Percentiles rank a stretch among this genome's conserved stretches.
phyloP scores from a whole-genome alignment of 2,797 vertebrate genomes.

The Lepilemur septentrionalis region DNA sequence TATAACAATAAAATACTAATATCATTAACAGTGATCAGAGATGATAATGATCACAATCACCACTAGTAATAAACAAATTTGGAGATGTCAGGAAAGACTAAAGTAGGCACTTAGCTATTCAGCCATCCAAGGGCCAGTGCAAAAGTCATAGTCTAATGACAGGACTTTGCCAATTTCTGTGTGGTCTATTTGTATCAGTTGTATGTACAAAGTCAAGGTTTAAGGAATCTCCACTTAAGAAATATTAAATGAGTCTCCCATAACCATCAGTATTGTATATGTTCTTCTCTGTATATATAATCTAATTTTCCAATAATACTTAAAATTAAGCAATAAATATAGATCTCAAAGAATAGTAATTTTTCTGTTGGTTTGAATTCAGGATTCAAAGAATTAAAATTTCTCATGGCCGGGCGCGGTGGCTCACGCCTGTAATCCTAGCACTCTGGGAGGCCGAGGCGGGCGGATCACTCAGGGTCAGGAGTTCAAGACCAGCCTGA shows the following conservation, averaged over 20 bases:
- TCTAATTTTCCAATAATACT: not conserved
- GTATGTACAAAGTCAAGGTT: not conserved
- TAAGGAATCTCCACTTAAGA: not conserved
- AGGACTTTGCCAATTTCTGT: not conserved
- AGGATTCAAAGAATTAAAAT: not conserved
- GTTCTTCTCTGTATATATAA: not conserved
- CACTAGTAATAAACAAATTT: not conserved
- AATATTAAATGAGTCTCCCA: not conserved
- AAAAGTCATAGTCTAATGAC: not conserved
- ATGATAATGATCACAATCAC: not conserved
- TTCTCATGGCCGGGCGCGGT: too few species aligned
- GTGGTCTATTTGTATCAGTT: not conserved
- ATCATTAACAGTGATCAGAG: not conserved
- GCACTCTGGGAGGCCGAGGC: too few species aligned
- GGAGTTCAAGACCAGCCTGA: too few species aligned
- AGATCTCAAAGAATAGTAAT: not conserved
- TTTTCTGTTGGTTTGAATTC: not conserved
- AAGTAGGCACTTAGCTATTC: not conserved
- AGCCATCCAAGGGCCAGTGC: accelerated
- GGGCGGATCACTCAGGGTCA: too few species aligned
- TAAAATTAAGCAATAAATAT: not conserved
- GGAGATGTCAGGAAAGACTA: not conserved
- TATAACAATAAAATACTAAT: too few species aligned
- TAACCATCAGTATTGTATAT: not conserved
- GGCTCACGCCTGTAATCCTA: too few species aligned